Evolutionary conservation across 2,113 vertebrate species (phyloP), one percentile per base, ranked within the genome.

Genomic region (Heloderma charlesbogerti): DNA sequence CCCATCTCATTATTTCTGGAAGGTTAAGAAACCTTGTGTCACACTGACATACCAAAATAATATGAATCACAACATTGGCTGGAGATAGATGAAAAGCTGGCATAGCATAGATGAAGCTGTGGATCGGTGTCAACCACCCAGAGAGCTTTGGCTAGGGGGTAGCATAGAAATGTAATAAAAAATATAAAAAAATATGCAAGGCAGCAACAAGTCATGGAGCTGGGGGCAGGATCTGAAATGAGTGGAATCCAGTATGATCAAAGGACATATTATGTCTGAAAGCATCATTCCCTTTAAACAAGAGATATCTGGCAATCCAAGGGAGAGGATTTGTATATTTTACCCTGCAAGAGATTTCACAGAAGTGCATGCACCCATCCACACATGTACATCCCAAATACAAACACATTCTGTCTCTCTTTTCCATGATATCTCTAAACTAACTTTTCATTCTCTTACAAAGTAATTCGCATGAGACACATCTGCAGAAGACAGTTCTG

Each of bases 371-470:
- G 48, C 48, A 45, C 8, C 48, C 8, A 51, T 51, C 48, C 48
- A 74, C 16, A 37, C 9, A n/a, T 51, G 45, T 48, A 27, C 25
- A 29, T 31, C 31, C 43, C 25, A 48, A 48, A 37, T 31, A 69
- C 15, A 37, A 48, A 82, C 18, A 48, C 43, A 63, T 10, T 79
- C 27, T 31, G 27, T 48, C 48, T 27, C 48, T 43, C 48, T 82
- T 82, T 63, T 13, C 43, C 22, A 37, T 82, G 48, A 67, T 57
- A 31, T 54, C 72, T 48, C 45, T 18, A 88, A 84, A 69, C 48
- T 6, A 92, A 45, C 31, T 87, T 79, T 88, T 60, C 27, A 84
- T 51, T 66, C 22, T 34, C 18, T 79, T 69, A 67, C 63, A 78
- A 88, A 60, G 9, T 40, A 10, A 77, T 67, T 88, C 27, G 27